Base-by-base conservation (phyloP, 2,888 invertebrate genomes). In the Eristalis pertinax region DNA sequence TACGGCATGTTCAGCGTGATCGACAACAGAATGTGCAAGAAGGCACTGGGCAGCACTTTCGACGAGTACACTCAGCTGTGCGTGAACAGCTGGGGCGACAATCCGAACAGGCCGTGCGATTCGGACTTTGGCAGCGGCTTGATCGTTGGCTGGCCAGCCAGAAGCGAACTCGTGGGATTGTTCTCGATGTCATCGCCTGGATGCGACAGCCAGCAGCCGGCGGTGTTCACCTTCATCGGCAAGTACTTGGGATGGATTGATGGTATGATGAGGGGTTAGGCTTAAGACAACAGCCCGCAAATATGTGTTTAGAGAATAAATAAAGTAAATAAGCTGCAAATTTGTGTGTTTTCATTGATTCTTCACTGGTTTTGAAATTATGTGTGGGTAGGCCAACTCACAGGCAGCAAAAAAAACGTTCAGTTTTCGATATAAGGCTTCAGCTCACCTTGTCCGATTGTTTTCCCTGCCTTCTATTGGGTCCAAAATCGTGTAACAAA, bases 211-310 rank as follows among this genome's bases (percentile, higher is more conserved):
- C 56, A 24, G 0, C 15, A 7, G 4, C 86, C 88, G 13, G 32
- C 83, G 4, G 58, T 88, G 67, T 80, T 73, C 29, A 84, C 74
- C n/a, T 65, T 70, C 58, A 19, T 83, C 43, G 60, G 35, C 13
- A 77, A 86, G 29, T 88, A 89, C 67, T 5, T 63, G 5, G 32
- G 67, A 11, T 88, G 88, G 84, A 89, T 88, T 63, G 62, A 83
- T 4, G 72, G 76, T 8, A 77, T 77, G 72, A 82, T 82, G 19
- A 41, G 43, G 41, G 75, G 29, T 2, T 70, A 64, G 60, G 10
- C 1, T 10, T 1, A 0, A 1, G 4, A 19, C 5, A 19, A 19
- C n/a, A n/a, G n/a, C n/a, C 43, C n/a, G 4, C 8, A 50, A 8
- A 50, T 50, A n/a, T 19, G 7, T 50, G 1, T 50, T n/a, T n/a